Evolutionary conservation across 2,797 vertebrate genomes (phyloP).

Genomic region (Argentina silus): DNA sequence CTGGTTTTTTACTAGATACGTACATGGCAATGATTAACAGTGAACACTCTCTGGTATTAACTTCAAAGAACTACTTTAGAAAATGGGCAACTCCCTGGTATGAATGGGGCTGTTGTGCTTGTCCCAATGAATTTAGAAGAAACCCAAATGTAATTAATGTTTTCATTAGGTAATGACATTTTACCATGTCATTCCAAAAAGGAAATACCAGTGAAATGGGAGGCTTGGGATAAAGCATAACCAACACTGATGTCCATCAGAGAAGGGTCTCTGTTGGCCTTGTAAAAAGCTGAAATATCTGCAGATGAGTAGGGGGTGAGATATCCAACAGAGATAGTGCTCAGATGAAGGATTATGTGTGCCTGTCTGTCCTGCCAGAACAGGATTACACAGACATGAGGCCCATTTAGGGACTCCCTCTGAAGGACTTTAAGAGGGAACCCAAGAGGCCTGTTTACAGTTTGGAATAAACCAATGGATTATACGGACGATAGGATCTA

Average conservation of each 20-base stretch:
- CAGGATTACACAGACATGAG: conserved; percentile 19
- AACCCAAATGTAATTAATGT: too few relatives aligned
- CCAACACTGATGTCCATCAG: too few relatives aligned
- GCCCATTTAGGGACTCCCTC: neutral
- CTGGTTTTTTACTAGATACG: too few relatives aligned
- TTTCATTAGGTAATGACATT: too few relatives aligned
- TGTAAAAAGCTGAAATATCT: neutral
- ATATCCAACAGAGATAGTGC: conserved; percentile 25
- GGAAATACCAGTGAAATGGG: neutral
- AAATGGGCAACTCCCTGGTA: too few relatives aligned
- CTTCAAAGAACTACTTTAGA: too few relatives aligned
- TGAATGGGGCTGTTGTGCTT: too few relatives aligned
- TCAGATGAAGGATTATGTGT: conserved; percentile 11
- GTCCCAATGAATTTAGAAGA: too few relatives aligned
- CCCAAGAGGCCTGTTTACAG: conserved; percentile 39
- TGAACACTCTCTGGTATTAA: too few relatives aligned
- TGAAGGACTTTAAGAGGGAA: conserved; percentile 27
- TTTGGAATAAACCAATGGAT: conserved; percentile 30
- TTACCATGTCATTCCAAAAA: too few relatives aligned
- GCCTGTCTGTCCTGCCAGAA: conserved; percentile 26
- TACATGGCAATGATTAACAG: too few relatives aligned
- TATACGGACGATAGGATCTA: conserved; percentile 18
- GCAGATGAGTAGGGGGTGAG: conserved; percentile 7
- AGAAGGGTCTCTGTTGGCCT: neutral
- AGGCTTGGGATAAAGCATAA: neutral